Percentiles rank a stretch among this genome's conserved stretches.
phyloP scores from a whole-genome alignment of 2,113 vertebrate genomes.

The Anolis sagrei region DNA sequence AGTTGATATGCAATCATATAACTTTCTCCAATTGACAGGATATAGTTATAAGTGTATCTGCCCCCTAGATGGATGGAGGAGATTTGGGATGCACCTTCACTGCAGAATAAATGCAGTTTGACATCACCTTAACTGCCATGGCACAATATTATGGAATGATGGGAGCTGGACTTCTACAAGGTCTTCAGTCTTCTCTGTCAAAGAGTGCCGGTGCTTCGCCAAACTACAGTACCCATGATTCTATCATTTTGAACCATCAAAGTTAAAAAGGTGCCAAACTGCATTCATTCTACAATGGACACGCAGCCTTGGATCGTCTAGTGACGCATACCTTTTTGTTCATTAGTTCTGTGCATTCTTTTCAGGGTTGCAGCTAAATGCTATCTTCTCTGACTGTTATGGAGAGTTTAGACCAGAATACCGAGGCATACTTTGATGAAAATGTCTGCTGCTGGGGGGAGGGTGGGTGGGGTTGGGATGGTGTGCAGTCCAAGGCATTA shows the following conservation, averaged over 20 bases:
- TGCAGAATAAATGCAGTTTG: no score
- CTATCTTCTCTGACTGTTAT: not conserved
- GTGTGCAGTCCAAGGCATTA: not conserved
- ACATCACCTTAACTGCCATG: no score
- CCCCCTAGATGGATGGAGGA: no score
- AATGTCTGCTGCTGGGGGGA: fast-evolving
- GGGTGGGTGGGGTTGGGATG: not conserved
- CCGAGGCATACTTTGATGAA: not conserved
- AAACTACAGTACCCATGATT: no score
- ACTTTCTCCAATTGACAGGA: not conserved
- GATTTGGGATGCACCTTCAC: no score
- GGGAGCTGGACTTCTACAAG: no score
- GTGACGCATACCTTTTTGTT: not conserved
- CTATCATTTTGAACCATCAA: no score
- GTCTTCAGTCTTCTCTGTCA: no score
- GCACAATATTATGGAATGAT: no score
- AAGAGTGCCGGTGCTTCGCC: no score
- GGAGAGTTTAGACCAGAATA: not conserved
- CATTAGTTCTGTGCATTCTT: not conserved
- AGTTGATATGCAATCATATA: not conserved
- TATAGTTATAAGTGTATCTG: not conserved
- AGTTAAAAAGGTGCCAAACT: no score
- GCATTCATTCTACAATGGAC: no score
- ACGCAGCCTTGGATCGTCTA: not conserved
- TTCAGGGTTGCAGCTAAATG: not conserved